Base-by-base conservation (phyloP, 2,113 vertebrate genomes). In the Chauna torquata region DNA sequence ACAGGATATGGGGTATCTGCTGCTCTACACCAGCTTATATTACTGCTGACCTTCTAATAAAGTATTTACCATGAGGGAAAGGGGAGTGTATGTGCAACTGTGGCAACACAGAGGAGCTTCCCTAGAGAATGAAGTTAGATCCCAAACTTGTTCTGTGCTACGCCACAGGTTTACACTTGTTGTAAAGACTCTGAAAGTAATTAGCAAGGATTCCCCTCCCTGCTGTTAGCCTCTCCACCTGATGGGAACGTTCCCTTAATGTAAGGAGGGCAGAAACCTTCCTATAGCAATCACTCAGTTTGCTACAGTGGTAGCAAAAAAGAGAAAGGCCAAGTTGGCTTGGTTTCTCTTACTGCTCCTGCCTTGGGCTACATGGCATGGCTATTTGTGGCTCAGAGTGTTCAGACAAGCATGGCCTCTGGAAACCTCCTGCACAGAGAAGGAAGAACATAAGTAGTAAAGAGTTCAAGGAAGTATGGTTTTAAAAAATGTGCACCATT, bases 11-110 rank as follows among this genome's bases (percentile, higher is more conserved):
- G 25, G 32, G 23, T 84, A 88, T 23, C 72, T 84, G 30, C 79
- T 94, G 40, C 25, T 20, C 87, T 90, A 65, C 22, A 91, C 17
- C 68, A 57, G 72, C 59, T 76, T 65, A n/a, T n/a, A 76, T 93
- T 76, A 62, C 50, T 76, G 80, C 47, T 93, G 61, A 87, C 77
- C 44, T 86, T 72, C 24, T 34, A 38, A 61, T 12, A 83, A 52
- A 81, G 55, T 28, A 50, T 69, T 84, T 57, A 77, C 27, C 15
- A 32, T 5, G 30, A 78, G 20, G 38, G 38, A 34, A 70, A 76
- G 45, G 23, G 54, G 9, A 80, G n/a, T 1, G 4, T 9, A 28
- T 7, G 16, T 16, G 23, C 32, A 80, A 61, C 30, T 45, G n/a
- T 13, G 40, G 50, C 42, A 62, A 36, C 20, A 80, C 0, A n/a